These are phyloP conservation scores for Agrilus cyanescens DNA, from an alignment of 2,888 invertebrate genomes.

Conservation along the genomic window DNA sequence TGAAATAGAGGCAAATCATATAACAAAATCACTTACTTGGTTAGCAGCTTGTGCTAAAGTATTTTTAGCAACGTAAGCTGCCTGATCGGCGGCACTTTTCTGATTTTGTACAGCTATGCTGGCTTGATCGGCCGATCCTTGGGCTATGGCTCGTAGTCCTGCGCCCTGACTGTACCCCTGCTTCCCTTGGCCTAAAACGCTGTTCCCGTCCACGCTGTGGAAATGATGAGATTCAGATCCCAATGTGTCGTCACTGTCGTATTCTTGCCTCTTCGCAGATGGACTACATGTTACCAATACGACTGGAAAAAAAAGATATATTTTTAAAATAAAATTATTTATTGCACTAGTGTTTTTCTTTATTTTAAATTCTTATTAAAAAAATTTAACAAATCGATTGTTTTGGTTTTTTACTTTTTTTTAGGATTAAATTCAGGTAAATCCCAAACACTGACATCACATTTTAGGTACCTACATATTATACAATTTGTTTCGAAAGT, in stretches of 20 bases:
- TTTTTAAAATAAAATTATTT: background rate
- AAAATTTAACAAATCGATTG: no score
- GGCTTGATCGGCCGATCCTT: conserved; percentile 65
- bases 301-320: conserved; percentile 3
- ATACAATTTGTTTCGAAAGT: no score
- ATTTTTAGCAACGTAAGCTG: conserved; percentile 67
- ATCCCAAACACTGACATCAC: no score
- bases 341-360: background rate
- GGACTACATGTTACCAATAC: conserved; percentile 3
- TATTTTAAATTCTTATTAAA: background rate
- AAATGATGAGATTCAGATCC: conserved; percentile 18
- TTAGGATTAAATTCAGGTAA: no score
- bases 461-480: no score
- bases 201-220: conserved; percentile 13
- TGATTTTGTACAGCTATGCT: conserved; percentile 61
- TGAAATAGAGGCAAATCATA: no score
- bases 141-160: conserved; percentile 56
- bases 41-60: conserved; percentile 65
- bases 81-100: conserved; percentile 64
- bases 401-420: no score
- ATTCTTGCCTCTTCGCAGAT: conserved; percentile 11
- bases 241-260: conserved; percentile 12
- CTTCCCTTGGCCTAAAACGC: conserved; percentile 27
- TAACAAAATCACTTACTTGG: conserved; percentile 25
- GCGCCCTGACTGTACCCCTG: conserved; percentile 57